These are phyloP conservation scores for Diploptera punctata DNA, from an alignment of 2,888 invertebrate genomes.

Conservation along the genomic window DNA sequence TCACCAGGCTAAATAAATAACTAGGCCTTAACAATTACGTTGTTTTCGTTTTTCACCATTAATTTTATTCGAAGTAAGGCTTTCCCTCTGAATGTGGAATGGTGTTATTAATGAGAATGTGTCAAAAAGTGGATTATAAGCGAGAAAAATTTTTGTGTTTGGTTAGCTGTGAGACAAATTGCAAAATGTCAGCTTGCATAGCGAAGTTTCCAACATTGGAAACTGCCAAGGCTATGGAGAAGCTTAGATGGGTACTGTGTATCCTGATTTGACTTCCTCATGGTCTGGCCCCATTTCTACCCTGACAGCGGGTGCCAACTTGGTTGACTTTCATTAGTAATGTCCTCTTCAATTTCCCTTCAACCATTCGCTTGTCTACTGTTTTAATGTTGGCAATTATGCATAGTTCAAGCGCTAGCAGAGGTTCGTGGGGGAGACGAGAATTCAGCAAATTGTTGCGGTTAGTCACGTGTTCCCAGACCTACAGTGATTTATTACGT, in stretches of 20 bases:
- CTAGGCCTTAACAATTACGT: too few relatives aligned
- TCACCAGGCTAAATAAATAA: too few relatives aligned
- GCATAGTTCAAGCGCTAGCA: neutral
- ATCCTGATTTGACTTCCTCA: neutral
- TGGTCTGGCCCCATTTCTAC: neutral
- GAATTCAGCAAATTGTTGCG: neutral
- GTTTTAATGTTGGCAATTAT: neutral
- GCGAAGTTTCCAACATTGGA: neutral
- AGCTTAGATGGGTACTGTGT: neutral
- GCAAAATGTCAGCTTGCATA: too few relatives aligned
- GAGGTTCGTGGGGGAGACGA: neutral
- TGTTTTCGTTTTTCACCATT: too few relatives aligned
- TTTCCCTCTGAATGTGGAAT: too few relatives aligned
- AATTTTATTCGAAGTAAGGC: too few relatives aligned
- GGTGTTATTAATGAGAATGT: too few relatives aligned
- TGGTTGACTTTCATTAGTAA: neutral
- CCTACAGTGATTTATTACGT: too few relatives aligned
- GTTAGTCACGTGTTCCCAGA: too few relatives aligned
- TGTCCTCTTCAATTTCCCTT: neutral
- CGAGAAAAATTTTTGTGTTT: too few relatives aligned
- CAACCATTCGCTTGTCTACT: neutral
- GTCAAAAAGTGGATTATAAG: too few relatives aligned
- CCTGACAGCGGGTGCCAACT: neutral
- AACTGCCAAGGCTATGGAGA: neutral
- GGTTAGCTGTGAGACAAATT: too few relatives aligned